A percentile compares a stretch with the other conserved stretches of the same genome.
phyloP scores from a whole-genome alignment of 2,797 vertebrate species.

The Enteromius thamalakanensis region DNA sequence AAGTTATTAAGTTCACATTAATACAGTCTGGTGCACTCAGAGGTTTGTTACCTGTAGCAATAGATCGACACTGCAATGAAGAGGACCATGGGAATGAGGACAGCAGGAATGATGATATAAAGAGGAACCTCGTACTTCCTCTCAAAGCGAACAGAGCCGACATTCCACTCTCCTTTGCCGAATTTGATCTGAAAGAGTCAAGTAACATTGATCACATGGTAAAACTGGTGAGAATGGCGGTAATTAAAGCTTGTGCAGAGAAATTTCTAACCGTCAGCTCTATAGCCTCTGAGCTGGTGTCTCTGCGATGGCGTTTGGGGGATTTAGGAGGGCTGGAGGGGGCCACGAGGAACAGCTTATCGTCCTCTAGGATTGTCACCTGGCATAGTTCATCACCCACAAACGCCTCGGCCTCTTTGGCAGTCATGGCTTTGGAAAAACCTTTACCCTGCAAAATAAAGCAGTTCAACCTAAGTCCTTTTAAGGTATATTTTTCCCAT shows the following conservation, averaged over 20 bases:
- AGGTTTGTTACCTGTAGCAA: constrained; percentile 88
- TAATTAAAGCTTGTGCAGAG: neutral
- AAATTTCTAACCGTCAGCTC: constrained; percentile 83
- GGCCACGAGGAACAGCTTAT: constrained; percentile 88
- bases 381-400: constrained; percentile 85
- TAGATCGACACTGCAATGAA: constrained; percentile 87
- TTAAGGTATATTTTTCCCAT: neutral
- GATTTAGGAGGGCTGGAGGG: constrained; percentile 82
- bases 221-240: neutral
- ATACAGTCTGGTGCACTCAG: constrained; percentile 23
- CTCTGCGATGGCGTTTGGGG: constrained; percentile 85
- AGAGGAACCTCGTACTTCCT: constrained; percentile 82
- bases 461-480: neutral
- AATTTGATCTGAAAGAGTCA: constrained; percentile 84
- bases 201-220: neutral
- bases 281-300: constrained; percentile 84
- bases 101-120: constrained; percentile 88
- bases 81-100: constrained; percentile 89
- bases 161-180: constrained; percentile 86
- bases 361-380: constrained; percentile 88
- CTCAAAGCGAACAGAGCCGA: constrained; percentile 86
- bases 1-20: constrained; percentile 1
- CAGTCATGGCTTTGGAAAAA: constrained; percentile 90
- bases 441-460: constrained; percentile 81
- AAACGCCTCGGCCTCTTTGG: constrained; percentile 87